phyloP scores from a whole-genome alignment of 2,113 vertebrate genomes.

The Rhegmatorhina hoffmannsi region DNA sequence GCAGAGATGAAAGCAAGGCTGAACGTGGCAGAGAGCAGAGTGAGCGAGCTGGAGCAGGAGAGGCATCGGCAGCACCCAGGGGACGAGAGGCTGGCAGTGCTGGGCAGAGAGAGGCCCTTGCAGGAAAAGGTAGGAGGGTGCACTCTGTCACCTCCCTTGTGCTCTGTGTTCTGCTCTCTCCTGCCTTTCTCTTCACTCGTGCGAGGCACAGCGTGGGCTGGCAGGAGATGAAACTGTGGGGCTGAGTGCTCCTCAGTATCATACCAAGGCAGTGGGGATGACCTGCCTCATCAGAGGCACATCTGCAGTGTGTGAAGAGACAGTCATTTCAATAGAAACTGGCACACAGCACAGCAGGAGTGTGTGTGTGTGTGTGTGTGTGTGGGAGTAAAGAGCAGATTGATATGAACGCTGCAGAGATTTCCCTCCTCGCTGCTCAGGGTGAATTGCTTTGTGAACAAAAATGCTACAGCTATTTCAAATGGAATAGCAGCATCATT shows the following conservation, averaged over 20 bases:
- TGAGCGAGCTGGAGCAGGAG: conserved; percentile 7
- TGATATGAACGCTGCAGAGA: neutral
- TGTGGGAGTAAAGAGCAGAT: neutral
- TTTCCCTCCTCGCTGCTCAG: neutral
- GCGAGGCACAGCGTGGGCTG: neutral
- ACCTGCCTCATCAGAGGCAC: neutral
- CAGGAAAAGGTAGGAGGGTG: conserved; percentile 58
- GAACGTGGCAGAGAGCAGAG: neutral
- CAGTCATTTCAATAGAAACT: neutral
- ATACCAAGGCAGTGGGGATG: neutral
- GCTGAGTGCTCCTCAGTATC: neutral
- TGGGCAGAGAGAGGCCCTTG: neutral
- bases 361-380: too few relatives aligned
- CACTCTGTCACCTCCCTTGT: neutral
- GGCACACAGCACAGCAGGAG: neutral
- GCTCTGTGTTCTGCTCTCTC: neutral
- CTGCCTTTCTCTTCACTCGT: neutral
- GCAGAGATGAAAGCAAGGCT: conserved; percentile 69
- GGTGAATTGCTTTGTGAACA: neutral
- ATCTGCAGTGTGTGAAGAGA: neutral
- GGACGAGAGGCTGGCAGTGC: neutral
- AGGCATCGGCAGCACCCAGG: neutral
- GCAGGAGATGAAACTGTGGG: neutral
- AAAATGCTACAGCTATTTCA: neutral
- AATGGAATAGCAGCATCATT: neutral